Evolutionary conservation across 1,140 invertebrate genomes (phyloP).

Genomic region (Streblospio benedicti): DNA sequence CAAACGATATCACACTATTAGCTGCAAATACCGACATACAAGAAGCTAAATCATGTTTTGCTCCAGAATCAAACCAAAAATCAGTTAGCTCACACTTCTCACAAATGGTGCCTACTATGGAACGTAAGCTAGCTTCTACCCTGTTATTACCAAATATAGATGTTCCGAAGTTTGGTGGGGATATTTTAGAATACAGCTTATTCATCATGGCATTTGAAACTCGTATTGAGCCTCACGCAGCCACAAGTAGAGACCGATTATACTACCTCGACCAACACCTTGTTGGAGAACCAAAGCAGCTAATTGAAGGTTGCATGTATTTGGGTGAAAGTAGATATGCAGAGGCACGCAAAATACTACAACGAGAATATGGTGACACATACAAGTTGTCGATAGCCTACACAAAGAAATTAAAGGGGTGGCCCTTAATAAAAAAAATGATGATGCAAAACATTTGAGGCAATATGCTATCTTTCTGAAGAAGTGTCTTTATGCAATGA

Average conservation of each 20-base stretch:
- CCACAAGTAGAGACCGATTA: neutral
- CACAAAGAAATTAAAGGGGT: neutral
- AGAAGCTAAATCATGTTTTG: too few species aligned
- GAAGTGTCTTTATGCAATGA: neutral
- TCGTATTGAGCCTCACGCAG: neutral
- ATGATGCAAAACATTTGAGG: neutral
- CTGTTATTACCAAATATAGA: too few species aligned
- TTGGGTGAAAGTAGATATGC: neutral
- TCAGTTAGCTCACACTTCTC: too few species aligned
- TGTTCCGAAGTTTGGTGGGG: too few species aligned
- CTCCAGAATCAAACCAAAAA: too few species aligned
- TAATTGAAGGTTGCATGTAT: neutral
- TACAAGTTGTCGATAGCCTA: neutral
- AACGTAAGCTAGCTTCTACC: too few species aligned
- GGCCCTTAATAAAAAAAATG: neutral
- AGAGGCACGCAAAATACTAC: neutral
- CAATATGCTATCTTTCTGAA: neutral
- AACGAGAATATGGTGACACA: neutral
- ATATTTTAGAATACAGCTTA: too few species aligned
- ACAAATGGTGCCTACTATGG: too few species aligned
- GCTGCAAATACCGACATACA: too few species aligned
- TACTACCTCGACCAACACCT: constrained; percentile 4
- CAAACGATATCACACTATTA: too few species aligned
- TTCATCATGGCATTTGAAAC: too few species aligned
- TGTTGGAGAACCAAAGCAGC: constrained; percentile 2